A percentile compares a stretch with the other conserved stretches of the same genome.
Evolutionary conservation across 2,888 invertebrate genomes (phyloP).

Genomic region (Craniophora ligustri): DNA sequence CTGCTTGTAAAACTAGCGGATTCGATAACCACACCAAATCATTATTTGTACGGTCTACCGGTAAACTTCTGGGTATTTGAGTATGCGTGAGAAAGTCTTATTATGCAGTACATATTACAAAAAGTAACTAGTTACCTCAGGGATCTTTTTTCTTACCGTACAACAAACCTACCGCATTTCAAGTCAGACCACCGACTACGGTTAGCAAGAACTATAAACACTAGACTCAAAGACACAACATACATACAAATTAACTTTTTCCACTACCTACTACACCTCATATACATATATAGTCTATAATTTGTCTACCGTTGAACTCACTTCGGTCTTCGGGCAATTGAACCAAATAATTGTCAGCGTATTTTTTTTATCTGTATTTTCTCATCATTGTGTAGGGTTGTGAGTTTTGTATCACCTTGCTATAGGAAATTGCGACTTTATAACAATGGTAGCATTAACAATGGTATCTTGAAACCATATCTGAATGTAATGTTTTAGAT

Average conservation of each 20-base stretch:
- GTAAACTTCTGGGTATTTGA: too few species aligned
- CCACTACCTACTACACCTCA: constrained; percentile 37
- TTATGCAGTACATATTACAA: too few species aligned
- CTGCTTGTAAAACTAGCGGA: too few species aligned
- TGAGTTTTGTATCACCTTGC: constrained; percentile 57
- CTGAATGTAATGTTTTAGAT: constrained; percentile 53
- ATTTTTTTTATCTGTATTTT: constrained; percentile 52
- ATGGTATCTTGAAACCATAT: constrained; percentile 54
- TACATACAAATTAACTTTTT: constrained; percentile 45
- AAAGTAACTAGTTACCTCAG: too few species aligned
- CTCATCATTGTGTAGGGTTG: constrained; percentile 65
- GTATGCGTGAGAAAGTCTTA: too few species aligned
- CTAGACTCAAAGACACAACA: constrained; percentile 12
- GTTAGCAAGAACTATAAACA: neutral
- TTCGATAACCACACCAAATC: too few species aligned
- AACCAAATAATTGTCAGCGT: constrained; percentile 68
- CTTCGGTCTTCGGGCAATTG: constrained; percentile 63
- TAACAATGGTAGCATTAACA: constrained; percentile 50
- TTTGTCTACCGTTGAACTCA: constrained; percentile 54
- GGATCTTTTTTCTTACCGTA: too few species aligned
- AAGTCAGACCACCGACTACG: too few species aligned
- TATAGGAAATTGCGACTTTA: constrained; percentile 54
- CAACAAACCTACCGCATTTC: too few species aligned
- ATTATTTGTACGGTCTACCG: too few species aligned
- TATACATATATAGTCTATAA: constrained; percentile 52